phyloP scores from a whole-genome alignment of 2,888 invertebrate genomes.

The Drosophila borborema region DNA sequence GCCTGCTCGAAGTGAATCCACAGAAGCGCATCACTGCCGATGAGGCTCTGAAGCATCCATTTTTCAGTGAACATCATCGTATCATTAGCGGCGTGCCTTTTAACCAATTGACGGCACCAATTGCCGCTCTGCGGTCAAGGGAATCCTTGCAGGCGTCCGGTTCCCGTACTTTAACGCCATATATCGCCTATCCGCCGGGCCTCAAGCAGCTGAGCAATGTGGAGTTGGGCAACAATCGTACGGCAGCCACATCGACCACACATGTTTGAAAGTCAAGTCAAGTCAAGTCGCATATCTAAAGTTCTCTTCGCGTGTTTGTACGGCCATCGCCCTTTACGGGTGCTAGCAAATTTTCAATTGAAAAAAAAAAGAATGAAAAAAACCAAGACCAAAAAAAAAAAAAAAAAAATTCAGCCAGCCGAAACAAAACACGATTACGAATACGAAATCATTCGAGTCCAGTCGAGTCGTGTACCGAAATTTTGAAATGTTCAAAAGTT shows the following conservation, averaged over 20 bases:
- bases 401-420: neutral
- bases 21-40: conserved; percentile 90
- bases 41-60: conserved; percentile 91
- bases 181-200: conserved; percentile 18
- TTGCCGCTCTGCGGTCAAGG: conserved; percentile 15
- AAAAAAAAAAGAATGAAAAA: neutral
- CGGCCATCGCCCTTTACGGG: neutral
- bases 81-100: conserved; percentile 44
- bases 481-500: conserved; percentile 37
- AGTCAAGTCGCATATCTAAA: neutral
- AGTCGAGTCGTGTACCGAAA: conserved; percentile 30
- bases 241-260: conserved; percentile 21
- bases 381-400: neutral
- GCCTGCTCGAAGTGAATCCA: conserved; percentile 91
- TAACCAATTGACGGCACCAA: conserved; percentile 15
- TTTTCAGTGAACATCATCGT: conserved; percentile 86
- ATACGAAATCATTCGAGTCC: neutral
- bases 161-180: conserved; percentile 49
- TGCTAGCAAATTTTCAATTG: conserved; percentile 7
- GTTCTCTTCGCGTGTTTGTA: conserved; percentile 28
- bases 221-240: neutral
- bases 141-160: conserved; percentile 42
- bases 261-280: conserved; percentile 17
- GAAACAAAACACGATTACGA: neutral
- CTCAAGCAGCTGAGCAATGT: conserved; percentile 6